Conservation (phyloP, 2,797 vertebrate species). For the Sebastes itinus region DNA sequence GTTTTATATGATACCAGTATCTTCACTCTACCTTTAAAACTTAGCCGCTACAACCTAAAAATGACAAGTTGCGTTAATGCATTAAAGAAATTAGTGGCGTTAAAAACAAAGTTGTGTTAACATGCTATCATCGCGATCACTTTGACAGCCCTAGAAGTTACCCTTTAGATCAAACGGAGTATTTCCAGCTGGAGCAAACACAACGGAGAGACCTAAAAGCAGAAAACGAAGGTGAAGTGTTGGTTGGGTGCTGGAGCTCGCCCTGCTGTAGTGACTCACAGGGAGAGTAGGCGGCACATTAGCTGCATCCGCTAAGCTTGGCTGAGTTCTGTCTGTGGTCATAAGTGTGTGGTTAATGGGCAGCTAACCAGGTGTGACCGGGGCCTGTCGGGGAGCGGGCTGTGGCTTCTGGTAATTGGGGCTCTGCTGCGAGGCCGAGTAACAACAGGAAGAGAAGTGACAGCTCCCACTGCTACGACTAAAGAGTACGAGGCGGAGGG, state of each 20-base stretch:
- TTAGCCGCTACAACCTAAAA: too few relatives aligned
- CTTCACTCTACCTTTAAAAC: too few relatives aligned
- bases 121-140: too few relatives aligned
- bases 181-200: too few relatives aligned
- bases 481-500: slow-evolving; percentile 22
- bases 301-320: slow-evolving; percentile 37
- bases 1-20: too few relatives aligned
- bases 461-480: slow-evolving; percentile 53
- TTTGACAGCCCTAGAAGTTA: too few relatives aligned
- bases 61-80: too few relatives aligned
- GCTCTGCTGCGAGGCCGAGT: slow-evolving; percentile 59
- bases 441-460: slow-evolving; percentile 69
- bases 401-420: slow-evolving; percentile 64
- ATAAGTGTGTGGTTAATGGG: slow-evolving; percentile 41
- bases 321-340: slow-evolving; percentile 34
- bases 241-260: not conserved
- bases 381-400: slow-evolving; percentile 33
- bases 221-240: not conserved
- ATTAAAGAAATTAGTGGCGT: too few relatives aligned
- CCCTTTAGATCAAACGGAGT: too few relatives aligned
- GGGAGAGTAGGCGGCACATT: slow-evolving; percentile 36
- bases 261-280: slow-evolving; percentile 7
- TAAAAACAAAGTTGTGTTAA: too few relatives aligned
- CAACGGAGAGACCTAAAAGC: not conserved
- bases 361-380: slow-evolving; percentile 51